These are phyloP conservation scores for Heliopora coerulea DNA, from an alignment of 92 coral and sea anemone genomes.

Conservation along the genomic window DNA sequence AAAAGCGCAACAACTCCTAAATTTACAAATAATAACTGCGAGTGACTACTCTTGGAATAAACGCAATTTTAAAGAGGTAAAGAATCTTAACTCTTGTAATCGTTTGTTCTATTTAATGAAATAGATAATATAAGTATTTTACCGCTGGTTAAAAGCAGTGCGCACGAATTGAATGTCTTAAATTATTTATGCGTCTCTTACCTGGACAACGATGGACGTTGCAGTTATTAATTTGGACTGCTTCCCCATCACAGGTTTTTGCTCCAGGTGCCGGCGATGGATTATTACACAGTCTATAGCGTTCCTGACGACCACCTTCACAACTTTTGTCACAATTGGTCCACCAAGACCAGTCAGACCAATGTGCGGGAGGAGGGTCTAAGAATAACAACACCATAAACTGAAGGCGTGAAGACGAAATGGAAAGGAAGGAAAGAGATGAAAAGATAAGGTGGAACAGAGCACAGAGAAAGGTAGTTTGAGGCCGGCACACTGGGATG, in stretches of 20 bases:
- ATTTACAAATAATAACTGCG: too few species aligned
- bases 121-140: not conserved
- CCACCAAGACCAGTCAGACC: conserved; percentile 43
- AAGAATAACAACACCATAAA: too few species aligned
- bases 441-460: not conserved
- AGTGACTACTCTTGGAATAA: not conserved
- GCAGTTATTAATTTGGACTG: conserved; percentile 26
- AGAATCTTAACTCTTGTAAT: not conserved
- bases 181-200: too few species aligned
- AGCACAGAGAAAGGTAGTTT: not conserved
- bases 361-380: conserved; percentile 31
- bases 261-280: conserved; percentile 48
- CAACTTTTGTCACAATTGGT: conserved; percentile 30
- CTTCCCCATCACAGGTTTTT: conserved; percentile 34
- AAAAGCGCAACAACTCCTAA: not conserved
- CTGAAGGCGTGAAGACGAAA: not conserved
- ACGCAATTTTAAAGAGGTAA: not conserved
- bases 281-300: conserved; percentile 35
- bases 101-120: not conserved
- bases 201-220: conserved; percentile 23
- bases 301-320: conserved; percentile 38
- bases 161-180: not conserved
- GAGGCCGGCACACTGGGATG: not conserved
- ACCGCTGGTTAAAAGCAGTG: not conserved
- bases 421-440: not conserved